Conservation (phyloP, 2,888 invertebrate genomes). For the Boloria selene region DNA sequence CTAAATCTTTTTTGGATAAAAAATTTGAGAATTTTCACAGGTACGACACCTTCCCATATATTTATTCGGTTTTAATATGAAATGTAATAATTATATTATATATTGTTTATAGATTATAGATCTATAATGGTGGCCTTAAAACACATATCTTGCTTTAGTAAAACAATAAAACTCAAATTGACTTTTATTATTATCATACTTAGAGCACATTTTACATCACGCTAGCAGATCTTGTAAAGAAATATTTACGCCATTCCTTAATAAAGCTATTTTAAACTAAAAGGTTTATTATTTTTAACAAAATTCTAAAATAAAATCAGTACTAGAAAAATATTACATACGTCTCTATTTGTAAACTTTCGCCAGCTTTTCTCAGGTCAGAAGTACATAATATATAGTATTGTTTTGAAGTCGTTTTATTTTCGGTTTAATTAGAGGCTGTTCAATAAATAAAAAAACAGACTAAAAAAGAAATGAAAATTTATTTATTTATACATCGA, state of each 20-base stretch:
- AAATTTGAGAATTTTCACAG: too few relatives aligned
- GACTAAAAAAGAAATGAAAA: too few relatives aligned
- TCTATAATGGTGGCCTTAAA: conserved; percentile 30
- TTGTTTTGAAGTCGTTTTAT: too few relatives aligned
- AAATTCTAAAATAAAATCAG: background rate
- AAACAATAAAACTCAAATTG: conserved; percentile 21
- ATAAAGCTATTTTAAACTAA: conserved; percentile 53
- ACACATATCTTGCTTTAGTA: conserved; percentile 19
- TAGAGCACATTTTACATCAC: conserved; percentile 22
- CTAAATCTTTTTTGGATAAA: too few relatives aligned
- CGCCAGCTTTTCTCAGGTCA: too few relatives aligned
- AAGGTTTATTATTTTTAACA: background rate
- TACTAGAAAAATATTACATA: background rate
- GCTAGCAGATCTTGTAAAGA: conserved; percentile 45
- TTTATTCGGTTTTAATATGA: background rate
- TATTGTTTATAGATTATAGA: conserved; percentile 21
- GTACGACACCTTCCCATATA: too few relatives aligned
- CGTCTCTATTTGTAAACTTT: background rate
- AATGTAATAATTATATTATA: background rate
- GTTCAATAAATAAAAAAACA: too few relatives aligned
- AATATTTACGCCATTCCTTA: conserved; percentile 65
- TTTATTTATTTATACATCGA: too few relatives aligned
- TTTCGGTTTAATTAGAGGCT: too few relatives aligned
- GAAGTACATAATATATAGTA: too few relatives aligned
- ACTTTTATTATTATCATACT: conserved; percentile 32